phyloP scores from a whole-genome alignment of 2,888 invertebrate species.

The Volucella inflata region DNA sequence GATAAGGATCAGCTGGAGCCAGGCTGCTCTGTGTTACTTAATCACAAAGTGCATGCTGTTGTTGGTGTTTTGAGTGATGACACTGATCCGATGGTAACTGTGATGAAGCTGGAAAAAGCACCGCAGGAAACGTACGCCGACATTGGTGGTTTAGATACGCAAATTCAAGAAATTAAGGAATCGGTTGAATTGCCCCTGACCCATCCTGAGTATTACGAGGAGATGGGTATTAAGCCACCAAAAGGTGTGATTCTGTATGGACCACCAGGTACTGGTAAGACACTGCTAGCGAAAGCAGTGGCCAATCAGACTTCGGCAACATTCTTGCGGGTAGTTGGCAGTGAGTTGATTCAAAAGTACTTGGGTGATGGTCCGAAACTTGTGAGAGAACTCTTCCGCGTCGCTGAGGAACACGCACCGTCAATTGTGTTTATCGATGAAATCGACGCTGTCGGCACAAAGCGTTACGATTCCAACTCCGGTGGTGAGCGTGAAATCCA shows the following conservation, averaged over 20 bases:
- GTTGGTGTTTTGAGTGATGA: slow-evolving; percentile 99
- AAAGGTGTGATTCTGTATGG: slow-evolving; percentile 99
- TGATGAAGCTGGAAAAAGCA: slow-evolving; percentile 99
- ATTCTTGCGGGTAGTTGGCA: slow-evolving; percentile 99
- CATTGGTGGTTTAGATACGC: slow-evolving; percentile 98
- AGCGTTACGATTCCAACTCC: slow-evolving; percentile 99
- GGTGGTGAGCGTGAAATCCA: slow-evolving; percentile 99
- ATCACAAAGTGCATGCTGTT: slow-evolving; percentile 99
- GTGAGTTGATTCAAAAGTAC: slow-evolving; percentile 99
- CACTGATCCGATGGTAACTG: slow-evolving; percentile 99
- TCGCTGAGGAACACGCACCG: slow-evolving; percentile 99
- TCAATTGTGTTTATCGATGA: slow-evolving; percentile 99
- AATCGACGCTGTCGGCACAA: slow-evolving; percentile 99
- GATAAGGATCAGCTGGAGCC: slow-evolving; percentile 99
- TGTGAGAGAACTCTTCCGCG: slow-evolving; percentile 98
- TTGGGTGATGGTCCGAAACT: slow-evolving; percentile 99
- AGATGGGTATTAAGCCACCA: slow-evolving; percentile 99
- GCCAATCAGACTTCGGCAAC: slow-evolving; percentile 99
- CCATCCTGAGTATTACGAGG: slow-evolving; percentile 99
- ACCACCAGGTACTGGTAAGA: slow-evolving; percentile 99
- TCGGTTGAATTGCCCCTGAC: slow-evolving; percentile 99
- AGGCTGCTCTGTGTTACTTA: slow-evolving; percentile 98
- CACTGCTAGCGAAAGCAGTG: slow-evolving; percentile 98
- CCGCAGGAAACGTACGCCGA: slow-evolving; percentile 99
- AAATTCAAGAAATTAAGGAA: slow-evolving; percentile 99